Evolutionary conservation across 2,888 invertebrate species (phyloP), one percentile per base, ranked within the genome.

Genomic region (Drosophila austrosaltans): DNA sequence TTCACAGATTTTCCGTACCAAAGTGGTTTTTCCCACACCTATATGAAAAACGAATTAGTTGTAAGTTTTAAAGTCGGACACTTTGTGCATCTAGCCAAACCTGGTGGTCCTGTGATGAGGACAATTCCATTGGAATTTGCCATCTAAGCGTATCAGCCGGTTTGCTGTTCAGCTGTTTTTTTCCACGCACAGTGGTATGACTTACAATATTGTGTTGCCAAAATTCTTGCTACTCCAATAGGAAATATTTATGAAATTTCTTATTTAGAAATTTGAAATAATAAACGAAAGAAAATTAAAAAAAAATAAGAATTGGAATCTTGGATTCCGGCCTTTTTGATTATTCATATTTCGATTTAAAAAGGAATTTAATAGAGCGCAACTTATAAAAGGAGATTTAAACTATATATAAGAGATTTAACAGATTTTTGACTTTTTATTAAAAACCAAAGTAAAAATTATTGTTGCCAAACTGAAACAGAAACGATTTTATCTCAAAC

Each of bases 11-110:
- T 91, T 85, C 72, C 93, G 93, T 0, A 95, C 92, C 53, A 95
- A 79, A 0, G 95, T 95, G 2, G 95, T 95, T 90, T 96, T 96
- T 1, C 96, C 96, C 66, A 95, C 92, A 53, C 95, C 95, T 93
- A 36, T 16, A 56, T 63, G 3, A 10, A 25, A 12, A 25, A 48
- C 3, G 4, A 48, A 48, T 48, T 0, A 10, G 6, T 3, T 1
- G 20, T 3, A 20, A 22, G 16, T 22, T 5, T 28, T 22, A 36
- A 16, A 40, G 0, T 2, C 1, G 32, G 10, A 32, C 5, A 20
- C 8, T 8, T 3, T 28, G 0, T 2, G 7, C n/a, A 4, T 54
- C 10, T 8, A 10, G 36, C 10, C 8, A 36, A 40, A 82, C 82
- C 88, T 59, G 82, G 76, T 2, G 48, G 66, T 12, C 82, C 88